Evolutionary conservation across 2,113 vertebrate species (phyloP).

Genomic region (Ptyas mucosa): DNA sequence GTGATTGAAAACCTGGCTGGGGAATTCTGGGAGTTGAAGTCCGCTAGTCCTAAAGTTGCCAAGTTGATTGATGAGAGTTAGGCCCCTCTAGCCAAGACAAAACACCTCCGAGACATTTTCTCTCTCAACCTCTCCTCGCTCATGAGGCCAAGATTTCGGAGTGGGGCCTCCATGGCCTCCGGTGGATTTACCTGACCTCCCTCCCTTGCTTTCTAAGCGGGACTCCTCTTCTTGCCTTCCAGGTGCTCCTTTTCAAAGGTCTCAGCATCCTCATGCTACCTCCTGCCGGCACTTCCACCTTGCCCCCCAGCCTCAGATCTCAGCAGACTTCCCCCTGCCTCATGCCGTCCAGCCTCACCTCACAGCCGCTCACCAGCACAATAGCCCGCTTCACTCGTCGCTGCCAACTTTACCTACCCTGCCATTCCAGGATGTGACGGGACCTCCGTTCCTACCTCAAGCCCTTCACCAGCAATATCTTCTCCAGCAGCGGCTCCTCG

Average conservation of each 20-base stretch:
- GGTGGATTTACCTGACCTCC: background rate
- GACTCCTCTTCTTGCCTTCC: constrained; percentile 49
- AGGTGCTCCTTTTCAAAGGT: constrained; percentile 97
- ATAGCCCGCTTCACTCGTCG: constrained; percentile 83
- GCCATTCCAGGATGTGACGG: constrained; percentile 91
- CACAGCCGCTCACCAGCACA: constrained; percentile 89
- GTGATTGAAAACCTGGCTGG: too few species aligned
- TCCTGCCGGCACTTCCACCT: constrained; percentile 98
- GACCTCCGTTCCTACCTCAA: constrained; percentile 98
- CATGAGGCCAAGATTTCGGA: accelerated
- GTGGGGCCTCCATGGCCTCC: background rate
- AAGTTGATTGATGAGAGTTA: too few species aligned
- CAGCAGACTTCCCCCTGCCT: constrained; percentile 84
- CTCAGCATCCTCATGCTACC: constrained; percentile 97
- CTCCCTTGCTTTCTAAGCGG: background rate
- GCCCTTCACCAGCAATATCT: constrained; percentile 99
- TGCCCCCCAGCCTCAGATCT: constrained; percentile 86
- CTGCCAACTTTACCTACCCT: constrained; percentile 84
- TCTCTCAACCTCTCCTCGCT: background rate
- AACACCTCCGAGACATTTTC: background rate
- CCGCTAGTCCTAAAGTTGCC: too few species aligned
- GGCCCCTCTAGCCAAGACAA: background rate
- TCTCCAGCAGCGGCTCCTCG: constrained; percentile 98
- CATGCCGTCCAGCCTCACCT: constrained; percentile 86
- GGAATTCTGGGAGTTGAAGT: too few species aligned